A percentile compares a stretch with the other conserved stretches of the same genome.
Evolutionary conservation across 2,888 invertebrate species (phyloP).

Genomic region (Papilio elwesi): DNA sequence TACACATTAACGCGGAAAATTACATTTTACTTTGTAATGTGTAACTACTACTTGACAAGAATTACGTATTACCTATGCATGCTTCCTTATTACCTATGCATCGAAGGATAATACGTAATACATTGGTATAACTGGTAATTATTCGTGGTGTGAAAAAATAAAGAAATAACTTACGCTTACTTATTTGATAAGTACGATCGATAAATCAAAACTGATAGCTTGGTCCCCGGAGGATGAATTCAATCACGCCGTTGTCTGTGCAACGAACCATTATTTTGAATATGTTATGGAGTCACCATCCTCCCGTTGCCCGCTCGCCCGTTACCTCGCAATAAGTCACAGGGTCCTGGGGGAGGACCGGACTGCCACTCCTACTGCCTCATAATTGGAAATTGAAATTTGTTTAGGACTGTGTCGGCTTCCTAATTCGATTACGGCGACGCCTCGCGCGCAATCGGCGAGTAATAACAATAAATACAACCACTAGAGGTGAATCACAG

Average conservation of each 20-base stretch:
- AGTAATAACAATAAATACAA: conserved; percentile 77
- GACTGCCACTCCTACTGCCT: conserved; percentile 65
- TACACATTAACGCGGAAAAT: too few relatives aligned
- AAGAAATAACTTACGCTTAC: background rate
- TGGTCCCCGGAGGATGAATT: conserved; percentile 62
- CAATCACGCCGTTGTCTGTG: conserved; percentile 61
- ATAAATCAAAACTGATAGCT: conserved; percentile 58
- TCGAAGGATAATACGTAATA: background rate
- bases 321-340: conserved; percentile 75
- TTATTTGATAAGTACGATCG: conserved; percentile 46
- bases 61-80: too few relatives aligned
- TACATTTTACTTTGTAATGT: too few relatives aligned
- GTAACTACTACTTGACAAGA: too few relatives aligned
- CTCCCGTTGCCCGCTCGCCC: conserved; percentile 48
- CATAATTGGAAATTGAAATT: conserved; percentile 84
- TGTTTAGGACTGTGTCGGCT: conserved; percentile 77
- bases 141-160: background rate
- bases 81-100: too few relatives aligned
- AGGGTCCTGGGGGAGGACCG: conserved; percentile 67
- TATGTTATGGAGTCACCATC: conserved; percentile 70
- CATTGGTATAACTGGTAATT: background rate
- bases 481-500: conserved; percentile 63
- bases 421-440: conserved; percentile 77
- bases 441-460: conserved; percentile 68
- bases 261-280: conserved; percentile 75